phyloP scores from a whole-genome alignment of 1,140 invertebrate genomes.

The Zelostemma sp. region DNA sequence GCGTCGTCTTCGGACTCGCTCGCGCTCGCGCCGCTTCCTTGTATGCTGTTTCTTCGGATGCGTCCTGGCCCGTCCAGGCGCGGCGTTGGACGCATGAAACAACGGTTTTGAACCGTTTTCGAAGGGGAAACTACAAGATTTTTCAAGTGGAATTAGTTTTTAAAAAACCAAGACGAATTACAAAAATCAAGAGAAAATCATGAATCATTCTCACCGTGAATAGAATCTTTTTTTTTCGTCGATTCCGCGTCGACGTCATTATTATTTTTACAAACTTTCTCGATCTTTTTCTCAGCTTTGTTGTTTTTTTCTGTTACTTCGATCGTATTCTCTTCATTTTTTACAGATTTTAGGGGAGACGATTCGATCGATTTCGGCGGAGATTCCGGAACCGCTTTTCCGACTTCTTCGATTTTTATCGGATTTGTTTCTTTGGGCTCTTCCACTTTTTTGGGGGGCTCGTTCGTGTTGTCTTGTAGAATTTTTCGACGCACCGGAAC shows the following conservation, averaged over 20 bases:
- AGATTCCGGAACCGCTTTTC: too few species aligned
- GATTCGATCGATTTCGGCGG: background rate
- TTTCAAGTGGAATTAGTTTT: too few species aligned
- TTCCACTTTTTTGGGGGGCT: conserved; percentile 3
- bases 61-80: conserved; percentile 60
- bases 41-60: conserved; percentile 68
- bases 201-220: too few species aligned
- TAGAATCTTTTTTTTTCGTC: too few species aligned
- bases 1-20: conserved; percentile 68
- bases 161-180: background rate
- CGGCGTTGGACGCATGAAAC: conserved; percentile 63
- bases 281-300: background rate
- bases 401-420: conserved; percentile 40
- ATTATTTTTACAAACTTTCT: too few species aligned
- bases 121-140: conserved; percentile 34
- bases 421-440: background rate
- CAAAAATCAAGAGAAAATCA: background rate
- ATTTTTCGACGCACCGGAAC: conserved; percentile 59
- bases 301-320: conserved; percentile 9
- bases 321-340: background rate
- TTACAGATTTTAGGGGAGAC: background rate
- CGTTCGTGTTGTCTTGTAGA: conserved; percentile 28
- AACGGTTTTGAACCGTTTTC: conserved; percentile 54
- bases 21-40: conserved; percentile 64
- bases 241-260: too few species aligned